phyloP scores from a whole-genome alignment of 2,797 vertebrate genomes.

The Alfaro cultratus region DNA sequence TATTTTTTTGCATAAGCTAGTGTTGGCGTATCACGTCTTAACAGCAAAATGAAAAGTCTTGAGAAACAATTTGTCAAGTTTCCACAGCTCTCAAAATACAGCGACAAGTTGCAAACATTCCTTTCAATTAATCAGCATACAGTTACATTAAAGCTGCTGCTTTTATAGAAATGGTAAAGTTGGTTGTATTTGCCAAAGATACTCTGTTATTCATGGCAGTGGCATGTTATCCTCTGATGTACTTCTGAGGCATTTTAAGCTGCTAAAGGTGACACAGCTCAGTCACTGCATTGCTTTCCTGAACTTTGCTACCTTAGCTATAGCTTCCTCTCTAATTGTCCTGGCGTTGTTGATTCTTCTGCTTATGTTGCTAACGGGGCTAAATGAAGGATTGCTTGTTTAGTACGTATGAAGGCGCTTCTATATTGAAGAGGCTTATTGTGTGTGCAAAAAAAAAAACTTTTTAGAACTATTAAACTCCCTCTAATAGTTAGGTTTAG shows the following conservation, averaged over 20 bases:
- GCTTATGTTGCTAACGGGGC: background rate
- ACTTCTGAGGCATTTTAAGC: background rate
- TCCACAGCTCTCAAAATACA: background rate
- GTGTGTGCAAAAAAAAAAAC: background rate
- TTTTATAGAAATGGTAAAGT: background rate
- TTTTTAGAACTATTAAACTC: background rate
- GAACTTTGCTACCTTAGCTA: background rate
- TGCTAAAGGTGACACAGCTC: background rate
- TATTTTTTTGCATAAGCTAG: background rate
- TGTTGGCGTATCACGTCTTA: background rate
- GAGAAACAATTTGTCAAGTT: background rate
- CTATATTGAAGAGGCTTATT: background rate
- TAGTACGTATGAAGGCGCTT: background rate
- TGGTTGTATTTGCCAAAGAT: background rate
- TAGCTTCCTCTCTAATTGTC: background rate
- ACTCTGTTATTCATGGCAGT: background rate
- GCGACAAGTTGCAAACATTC: background rate
- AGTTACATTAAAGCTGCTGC: background rate
- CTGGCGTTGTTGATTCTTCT: background rate
- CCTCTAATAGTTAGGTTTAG: background rate
- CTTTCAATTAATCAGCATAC: background rate
- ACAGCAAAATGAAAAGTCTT: background rate
- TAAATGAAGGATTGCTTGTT: background rate
- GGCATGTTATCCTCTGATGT: background rate
- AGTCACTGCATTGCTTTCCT: background rate